These are phyloP conservation scores for Cyrtodaria siliqua DNA, from an alignment of 2,888 invertebrate genomes.

Conservation along the genomic window DNA sequence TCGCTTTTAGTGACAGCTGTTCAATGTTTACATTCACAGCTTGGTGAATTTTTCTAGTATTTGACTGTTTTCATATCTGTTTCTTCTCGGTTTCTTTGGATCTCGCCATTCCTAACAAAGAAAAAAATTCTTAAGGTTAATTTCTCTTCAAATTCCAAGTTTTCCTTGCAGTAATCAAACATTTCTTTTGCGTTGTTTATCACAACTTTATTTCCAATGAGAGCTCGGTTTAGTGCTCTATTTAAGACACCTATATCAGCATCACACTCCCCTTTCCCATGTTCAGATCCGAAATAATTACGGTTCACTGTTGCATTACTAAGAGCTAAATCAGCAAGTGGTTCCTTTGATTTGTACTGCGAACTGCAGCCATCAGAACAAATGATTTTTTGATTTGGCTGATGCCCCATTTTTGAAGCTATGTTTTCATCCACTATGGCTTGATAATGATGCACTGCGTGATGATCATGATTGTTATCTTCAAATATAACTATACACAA, in stretches of 20 bases:
- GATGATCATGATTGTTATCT: too few species aligned
- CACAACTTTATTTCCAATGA: conserved; percentile 49
- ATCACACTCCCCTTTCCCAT: conserved; percentile 59
- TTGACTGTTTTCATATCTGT: conserved; percentile 43
- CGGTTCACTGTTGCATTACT: conserved; percentile 23
- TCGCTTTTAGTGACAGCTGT: conserved; percentile 12
- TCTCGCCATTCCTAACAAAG: conserved; percentile 42
- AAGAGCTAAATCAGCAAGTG: conserved; percentile 41
- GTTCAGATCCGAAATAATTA: conserved; percentile 54
- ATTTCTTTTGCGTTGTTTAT: conserved; percentile 57
- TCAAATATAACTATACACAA: too few species aligned
- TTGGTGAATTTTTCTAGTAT: conserved; percentile 47
- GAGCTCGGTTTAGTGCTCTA: conserved; percentile 51
- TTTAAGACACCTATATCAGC: conserved; percentile 53
- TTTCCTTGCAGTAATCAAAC: conserved; percentile 26
- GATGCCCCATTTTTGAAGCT: too few species aligned
- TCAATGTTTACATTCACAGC: conserved; percentile 15
- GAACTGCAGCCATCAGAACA: conserved; percentile 58
- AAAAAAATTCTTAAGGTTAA: conserved; percentile 38
- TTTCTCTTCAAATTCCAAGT: conserved; percentile 29
- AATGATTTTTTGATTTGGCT: conserved; percentile 19
- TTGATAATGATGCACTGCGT: too few species aligned
- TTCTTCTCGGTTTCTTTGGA: conserved; percentile 44
- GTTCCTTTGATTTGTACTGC: conserved; percentile 59
- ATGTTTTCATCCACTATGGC: too few species aligned